phyloP scores from a whole-genome alignment of 2,113 vertebrate species.

The Colossoma macropomum region DNA sequence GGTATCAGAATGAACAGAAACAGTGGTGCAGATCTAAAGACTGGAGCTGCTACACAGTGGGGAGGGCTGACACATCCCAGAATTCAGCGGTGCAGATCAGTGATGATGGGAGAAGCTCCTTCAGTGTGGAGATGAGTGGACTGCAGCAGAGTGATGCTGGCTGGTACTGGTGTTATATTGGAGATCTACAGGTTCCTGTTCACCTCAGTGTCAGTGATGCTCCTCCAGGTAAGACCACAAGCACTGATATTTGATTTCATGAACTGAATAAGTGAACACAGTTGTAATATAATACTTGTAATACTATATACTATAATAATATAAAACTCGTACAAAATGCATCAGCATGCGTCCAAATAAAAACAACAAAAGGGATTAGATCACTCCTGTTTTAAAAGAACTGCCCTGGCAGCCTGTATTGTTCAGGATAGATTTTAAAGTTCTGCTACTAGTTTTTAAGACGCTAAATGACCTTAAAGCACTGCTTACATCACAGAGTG shows the following conservation, averaged over 20 bases:
- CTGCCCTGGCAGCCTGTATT: too few relatives aligned
- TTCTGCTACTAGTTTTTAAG: too few relatives aligned
- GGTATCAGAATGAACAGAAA: not conserved
- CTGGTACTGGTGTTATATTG: not conserved
- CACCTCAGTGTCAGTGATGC: not conserved
- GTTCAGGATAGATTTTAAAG: too few relatives aligned
- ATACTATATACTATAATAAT: too few relatives aligned
- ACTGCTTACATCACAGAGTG: too few relatives aligned
- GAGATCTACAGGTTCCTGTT: not conserved
- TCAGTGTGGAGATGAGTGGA: not conserved
- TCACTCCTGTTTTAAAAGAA: too few relatives aligned
- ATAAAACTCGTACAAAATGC: too few relatives aligned
- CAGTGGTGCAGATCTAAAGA: not conserved
- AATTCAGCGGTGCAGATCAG: constrained; percentile 45
- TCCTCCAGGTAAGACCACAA: not conserved
- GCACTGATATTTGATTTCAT: not conserved
- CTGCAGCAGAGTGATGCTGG: not conserved
- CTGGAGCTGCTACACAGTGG: not conserved
- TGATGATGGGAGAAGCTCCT: not conserved
- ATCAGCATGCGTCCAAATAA: too few relatives aligned
- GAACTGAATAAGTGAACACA: too few relatives aligned
- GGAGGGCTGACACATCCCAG: not conserved
- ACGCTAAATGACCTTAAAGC: too few relatives aligned
- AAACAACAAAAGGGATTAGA: too few relatives aligned
- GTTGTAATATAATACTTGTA: too few relatives aligned